Percentiles rank a stretch among this genome's conserved stretches.
phyloP scores from a whole-genome alignment of 2,888 invertebrate species.

The Unio pictorum region DNA sequence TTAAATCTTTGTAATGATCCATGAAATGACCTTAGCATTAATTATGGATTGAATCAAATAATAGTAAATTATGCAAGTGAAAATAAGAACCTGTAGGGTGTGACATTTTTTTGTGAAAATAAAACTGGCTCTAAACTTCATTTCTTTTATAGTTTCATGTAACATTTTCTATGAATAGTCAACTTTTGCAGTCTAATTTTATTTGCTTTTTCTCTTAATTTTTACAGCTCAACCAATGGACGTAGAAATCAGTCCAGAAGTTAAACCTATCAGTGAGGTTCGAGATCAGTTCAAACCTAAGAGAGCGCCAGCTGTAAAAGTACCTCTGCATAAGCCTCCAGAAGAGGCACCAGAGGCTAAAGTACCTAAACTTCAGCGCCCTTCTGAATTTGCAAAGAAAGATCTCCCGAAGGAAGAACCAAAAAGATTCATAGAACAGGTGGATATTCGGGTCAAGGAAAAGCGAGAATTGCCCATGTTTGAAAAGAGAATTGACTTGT shows the following conservation, averaged over 20 bases:
- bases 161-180: too few species aligned
- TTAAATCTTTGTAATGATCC: too few species aligned
- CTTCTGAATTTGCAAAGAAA: constrained; percentile 37
- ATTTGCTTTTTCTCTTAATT: too few species aligned
- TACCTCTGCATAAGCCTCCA: constrained; percentile 32
- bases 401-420: constrained; percentile 25
- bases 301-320: constrained; percentile 40
- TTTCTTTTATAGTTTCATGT: too few species aligned
- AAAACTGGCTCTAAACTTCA: too few species aligned
- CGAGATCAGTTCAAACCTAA: constrained; percentile 47
- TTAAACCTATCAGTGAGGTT: constrained; percentile 52
- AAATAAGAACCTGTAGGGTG: too few species aligned
- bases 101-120: too few species aligned
- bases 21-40: too few species aligned
- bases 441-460: constrained; percentile 53
- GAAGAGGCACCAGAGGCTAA: constrained; percentile 49
- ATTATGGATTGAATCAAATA: too few species aligned
- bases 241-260: constrained; percentile 38
- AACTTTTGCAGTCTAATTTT: too few species aligned
- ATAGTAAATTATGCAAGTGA: too few species aligned
- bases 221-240: constrained; percentile 22
- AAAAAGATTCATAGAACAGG: constrained; percentile 48
- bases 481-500: constrained; percentile 56
- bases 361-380: constrained; percentile 53
- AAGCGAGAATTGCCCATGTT: constrained; percentile 45